phyloP scores from a whole-genome alignment of 2,797 vertebrate genomes.

The Avahi laniger region DNA sequence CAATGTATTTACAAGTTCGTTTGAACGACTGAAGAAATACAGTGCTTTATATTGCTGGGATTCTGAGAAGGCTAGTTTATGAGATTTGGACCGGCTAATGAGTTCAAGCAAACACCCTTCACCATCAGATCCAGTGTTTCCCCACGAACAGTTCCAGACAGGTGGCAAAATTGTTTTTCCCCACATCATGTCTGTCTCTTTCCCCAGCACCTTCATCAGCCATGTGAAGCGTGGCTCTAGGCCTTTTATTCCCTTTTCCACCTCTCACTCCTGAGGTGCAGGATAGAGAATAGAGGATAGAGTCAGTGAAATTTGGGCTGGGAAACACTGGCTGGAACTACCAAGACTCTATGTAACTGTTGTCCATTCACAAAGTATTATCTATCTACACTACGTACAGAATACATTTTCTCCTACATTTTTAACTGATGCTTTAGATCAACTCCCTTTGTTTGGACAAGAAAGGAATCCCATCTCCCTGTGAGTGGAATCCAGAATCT shows the following conservation, averaged over 20 bases:
- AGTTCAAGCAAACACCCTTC: slow-evolving; percentile 79
- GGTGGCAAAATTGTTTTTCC: slow-evolving; percentile 9
- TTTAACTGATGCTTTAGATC: slow-evolving; percentile 61
- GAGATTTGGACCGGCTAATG: slow-evolving; percentile 76
- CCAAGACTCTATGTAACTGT: slow-evolving; percentile 78
- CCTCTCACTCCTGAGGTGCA: slow-evolving; percentile 35
- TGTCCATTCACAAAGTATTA: slow-evolving; percentile 69
- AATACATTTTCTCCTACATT: slow-evolving; percentile 63
- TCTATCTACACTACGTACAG: slow-evolving; percentile 78
- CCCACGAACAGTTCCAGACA: slow-evolving; percentile 48
- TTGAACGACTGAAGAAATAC: slow-evolving; percentile 78
- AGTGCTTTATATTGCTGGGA: slow-evolving; percentile 84
- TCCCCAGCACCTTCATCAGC: slow-evolving; percentile 17
- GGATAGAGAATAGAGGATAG: background rate
- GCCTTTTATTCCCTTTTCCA: background rate
- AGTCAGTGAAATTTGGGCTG: slow-evolving; percentile 49
- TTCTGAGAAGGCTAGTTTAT: slow-evolving; percentile 80
- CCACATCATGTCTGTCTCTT: background rate
- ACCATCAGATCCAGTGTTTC: slow-evolving; percentile 60
- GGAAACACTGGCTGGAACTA: slow-evolving; percentile 78
- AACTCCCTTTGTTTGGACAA: slow-evolving; percentile 55
- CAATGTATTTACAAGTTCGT: slow-evolving; percentile 84
- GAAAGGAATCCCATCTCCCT: slow-evolving; percentile 65
- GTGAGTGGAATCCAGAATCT: slow-evolving; percentile 49
- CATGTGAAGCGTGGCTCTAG: background rate